Evolutionary conservation across 2,113 vertebrate species (phyloP).

Genomic region (Spheniscus mendiculus): DNA sequence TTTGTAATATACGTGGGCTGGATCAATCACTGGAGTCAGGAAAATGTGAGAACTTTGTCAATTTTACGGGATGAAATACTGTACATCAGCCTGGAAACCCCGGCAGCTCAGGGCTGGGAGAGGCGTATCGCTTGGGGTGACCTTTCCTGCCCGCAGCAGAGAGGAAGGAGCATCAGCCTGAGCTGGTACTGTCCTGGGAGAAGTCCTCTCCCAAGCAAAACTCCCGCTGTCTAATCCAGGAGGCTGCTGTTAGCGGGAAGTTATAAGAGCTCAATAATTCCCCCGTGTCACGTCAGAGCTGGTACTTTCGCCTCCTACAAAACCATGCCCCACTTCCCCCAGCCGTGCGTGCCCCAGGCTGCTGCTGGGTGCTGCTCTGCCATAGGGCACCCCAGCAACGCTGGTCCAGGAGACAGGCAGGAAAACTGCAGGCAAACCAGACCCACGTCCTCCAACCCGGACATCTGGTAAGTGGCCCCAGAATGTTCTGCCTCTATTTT

Average conservation of each 20-base stretch:
- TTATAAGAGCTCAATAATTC: not conserved
- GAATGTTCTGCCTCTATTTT: slow-evolving; percentile 52
- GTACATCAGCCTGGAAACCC: not conserved
- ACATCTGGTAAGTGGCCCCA: slow-evolving; percentile 63
- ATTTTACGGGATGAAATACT: not conserved
- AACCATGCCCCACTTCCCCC: not conserved
- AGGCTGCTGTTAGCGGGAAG: not conserved
- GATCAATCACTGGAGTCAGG: slow-evolving; percentile 53
- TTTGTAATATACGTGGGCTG: slow-evolving; percentile 44
- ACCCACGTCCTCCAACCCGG: not conserved
- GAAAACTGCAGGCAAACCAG: not conserved
- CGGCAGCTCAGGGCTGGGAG: not conserved
- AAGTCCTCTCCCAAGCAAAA: not conserved
- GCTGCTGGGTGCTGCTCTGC: not conserved
- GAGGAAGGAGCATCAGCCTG: not conserved
- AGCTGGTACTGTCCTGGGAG: not conserved
- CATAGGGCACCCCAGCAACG: rapidly evolving
- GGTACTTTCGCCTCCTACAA: not conserved
- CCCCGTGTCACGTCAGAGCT: not conserved
- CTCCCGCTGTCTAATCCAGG: not conserved
- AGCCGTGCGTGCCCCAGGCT: not conserved
- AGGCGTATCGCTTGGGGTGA: not conserved
- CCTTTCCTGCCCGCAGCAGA: not conserved
- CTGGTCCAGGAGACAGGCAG: not conserved
- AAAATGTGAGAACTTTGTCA: slow-evolving; percentile 43